Evolutionary conservation across 30 jellyfish, hydroid and myxozoan genomes (phyloP), one percentile per base, ranked within the genome.

Genomic region (Catostylus mosaicus): DNA sequence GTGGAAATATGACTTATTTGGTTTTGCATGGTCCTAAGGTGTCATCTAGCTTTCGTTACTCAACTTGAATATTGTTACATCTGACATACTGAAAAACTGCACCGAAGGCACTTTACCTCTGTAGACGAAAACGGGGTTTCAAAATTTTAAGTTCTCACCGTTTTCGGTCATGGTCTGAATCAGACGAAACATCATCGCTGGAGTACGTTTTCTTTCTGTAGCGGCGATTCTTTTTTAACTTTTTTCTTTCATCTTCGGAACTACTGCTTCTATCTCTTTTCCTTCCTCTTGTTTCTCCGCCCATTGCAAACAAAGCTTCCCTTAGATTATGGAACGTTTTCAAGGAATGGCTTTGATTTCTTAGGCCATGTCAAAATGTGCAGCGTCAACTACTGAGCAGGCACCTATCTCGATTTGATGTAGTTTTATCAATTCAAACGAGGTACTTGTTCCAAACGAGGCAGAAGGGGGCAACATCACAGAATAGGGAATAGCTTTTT

Each of bases 281-380:
- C 62, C 85, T 72, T 52, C 94, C 79, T 29, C 85, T 66, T 0
- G 77, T 46, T 29, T 84, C 94, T 12, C 88, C 88, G 29, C 88
- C 94, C 94, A 84, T 84, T 35, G 54, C 37, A 76, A 0, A 51
- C 67, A 24, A 40, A 40, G n/a, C n/a, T n/a, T n/a, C n/a, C n/a
- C 54, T 40, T 40, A 40, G 54, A 14, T 14, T 14, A 40, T 40
- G 14, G 54, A 40, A 40, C 54, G 14, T 40, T n/a, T n/a, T n/a
- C n/a, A n/a, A n/a, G n/a, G n/a, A n/a, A n/a, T n/a, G n/a, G n/a
- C n/a, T n/a, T n/a, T n/a, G n/a, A n/a, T n/a, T n/a, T n/a, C 12
- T 43, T 43, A 43, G 56, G 56, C 56, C 56, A 16, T 43, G 56
- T 43, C 12, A 5, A 43, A 16, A 43, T 6, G 56, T 43, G 16